Percentiles rank a stretch among this genome's conserved stretches.
These are phyloP conservation scores for Acronicta leporina DNA, from an alignment of 2,888 invertebrate genomes.

Conservation along the genomic window DNA sequence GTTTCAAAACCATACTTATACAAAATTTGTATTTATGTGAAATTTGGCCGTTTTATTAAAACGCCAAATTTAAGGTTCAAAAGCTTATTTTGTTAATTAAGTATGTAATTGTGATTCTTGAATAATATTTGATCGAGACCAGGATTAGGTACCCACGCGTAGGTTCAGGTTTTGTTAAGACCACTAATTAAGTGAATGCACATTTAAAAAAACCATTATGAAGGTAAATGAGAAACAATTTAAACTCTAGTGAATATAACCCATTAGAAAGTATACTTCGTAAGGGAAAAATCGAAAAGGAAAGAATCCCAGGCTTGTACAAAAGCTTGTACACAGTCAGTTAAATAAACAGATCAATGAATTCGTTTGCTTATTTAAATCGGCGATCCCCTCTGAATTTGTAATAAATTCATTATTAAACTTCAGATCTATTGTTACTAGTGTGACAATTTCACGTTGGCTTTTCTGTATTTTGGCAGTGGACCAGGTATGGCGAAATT, in stretches of 20 bases:
- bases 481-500: conserved; percentile 57
- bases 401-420: conserved; percentile 48
- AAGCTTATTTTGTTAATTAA: too few relatives aligned
- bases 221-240: too few relatives aligned
- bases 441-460: conserved; percentile 58
- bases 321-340: conserved; percentile 25
- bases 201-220: too few relatives aligned
- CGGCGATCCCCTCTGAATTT: conserved; percentile 40
- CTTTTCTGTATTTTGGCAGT: conserved; percentile 42
- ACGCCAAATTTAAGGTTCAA: too few relatives aligned
- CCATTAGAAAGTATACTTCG: background rate
- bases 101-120: too few relatives aligned
- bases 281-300: conserved; percentile 7
- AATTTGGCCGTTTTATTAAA: too few relatives aligned
- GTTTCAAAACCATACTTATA: too few relatives aligned
- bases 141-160: too few relatives aligned
- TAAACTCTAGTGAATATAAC: background rate
- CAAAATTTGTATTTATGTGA: too few relatives aligned
- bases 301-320: conserved; percentile 22
- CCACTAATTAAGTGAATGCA: too few relatives aligned
- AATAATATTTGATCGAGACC: too few relatives aligned
- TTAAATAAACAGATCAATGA: conserved; percentile 37
- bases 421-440: conserved; percentile 52
- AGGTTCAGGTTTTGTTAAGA: too few relatives aligned
- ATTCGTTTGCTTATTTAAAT: conserved; percentile 39